These are phyloP conservation scores for Astyanax mexicanus DNA, from an alignment of 2,797 vertebrate genomes.

Conservation along the genomic window DNA sequence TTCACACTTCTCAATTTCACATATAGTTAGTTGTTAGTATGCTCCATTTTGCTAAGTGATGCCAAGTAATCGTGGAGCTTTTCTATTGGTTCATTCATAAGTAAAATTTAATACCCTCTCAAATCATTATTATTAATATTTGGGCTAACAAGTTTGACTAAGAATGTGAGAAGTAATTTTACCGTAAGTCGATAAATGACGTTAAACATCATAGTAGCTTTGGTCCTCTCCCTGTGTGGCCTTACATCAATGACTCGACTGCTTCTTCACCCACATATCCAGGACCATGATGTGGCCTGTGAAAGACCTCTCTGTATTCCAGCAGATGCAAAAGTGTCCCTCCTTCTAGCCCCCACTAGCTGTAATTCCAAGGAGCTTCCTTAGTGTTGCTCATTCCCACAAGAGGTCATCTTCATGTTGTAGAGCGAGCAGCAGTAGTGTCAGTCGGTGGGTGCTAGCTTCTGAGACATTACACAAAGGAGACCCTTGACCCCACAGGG, in stretches of 20 bases:
- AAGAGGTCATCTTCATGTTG: conserved; percentile 56
- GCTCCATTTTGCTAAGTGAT: too few species aligned
- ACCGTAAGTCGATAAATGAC: too few species aligned
- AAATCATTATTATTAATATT: too few species aligned
- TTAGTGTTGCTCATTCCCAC: conserved; percentile 56
- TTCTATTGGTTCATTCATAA: too few species aligned
- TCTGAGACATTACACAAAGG: conserved; percentile 67
- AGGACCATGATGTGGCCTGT: conserved; percentile 42
- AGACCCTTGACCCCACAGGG: conserved; percentile 62
- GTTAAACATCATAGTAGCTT: conserved; percentile 19
- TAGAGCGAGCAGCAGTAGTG: conserved; percentile 51
- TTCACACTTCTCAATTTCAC: too few species aligned
- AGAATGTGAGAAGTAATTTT: too few species aligned
- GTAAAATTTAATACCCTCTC: too few species aligned
- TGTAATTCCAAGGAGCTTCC: conserved; percentile 51
- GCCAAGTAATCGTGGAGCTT: too few species aligned
- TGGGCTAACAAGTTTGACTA: too few species aligned
- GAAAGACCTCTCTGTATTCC: conserved; percentile 60
- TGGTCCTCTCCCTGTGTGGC: conserved; percentile 52
- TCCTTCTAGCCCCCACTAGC: conserved; percentile 47
- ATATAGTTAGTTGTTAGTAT: too few species aligned
- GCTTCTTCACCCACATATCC: conserved; percentile 32
- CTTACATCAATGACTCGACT: conserved; percentile 32
- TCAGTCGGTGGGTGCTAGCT: conserved; percentile 67
- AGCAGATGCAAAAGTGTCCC: conserved; percentile 40